Base-by-base conservation (phyloP, 2,113 vertebrate genomes). In the Glareola pratincola region DNA sequence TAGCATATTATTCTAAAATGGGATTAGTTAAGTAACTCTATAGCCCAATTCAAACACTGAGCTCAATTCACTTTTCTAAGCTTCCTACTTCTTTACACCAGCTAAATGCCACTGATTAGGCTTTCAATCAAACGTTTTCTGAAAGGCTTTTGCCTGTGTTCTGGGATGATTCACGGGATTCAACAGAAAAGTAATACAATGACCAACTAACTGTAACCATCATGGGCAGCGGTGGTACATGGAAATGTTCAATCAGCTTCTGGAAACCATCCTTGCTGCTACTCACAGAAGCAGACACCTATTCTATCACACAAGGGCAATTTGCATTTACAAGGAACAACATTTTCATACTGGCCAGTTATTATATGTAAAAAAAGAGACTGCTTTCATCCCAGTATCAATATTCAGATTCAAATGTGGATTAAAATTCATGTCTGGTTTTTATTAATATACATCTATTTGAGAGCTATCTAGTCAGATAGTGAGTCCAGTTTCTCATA, bases 1-100 rank as follows among this genome's bases (percentile, higher is more conserved):
- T 86, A 85, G 87, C 4, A 2, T 54, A 92, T 80, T 83, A 93
- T 73, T 94, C 63, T 80, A 69, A 93, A 95, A 90, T 77, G 60
- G 67, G 85, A 95, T 93, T 95, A 91, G 84, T 93, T 96, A 85
- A 96, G 88, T 92, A 96, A 94, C 59, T 63, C 71, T 68, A 37
- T 5, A 85, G 56, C 24, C 71, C 78, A 88, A 27, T 43, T 90
- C 57, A 93, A 94, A 92, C 3, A 43, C 48, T 50, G 56, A 89
- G 24, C 32, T 36, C 29, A 79, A 8, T 56, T 80, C 54, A 83
- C 34, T 88, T 81, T 56, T 88, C 68, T 92, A 76, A 56, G 45
- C 43, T 88, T 77, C 68, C 24, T 30, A 41, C 41, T 80, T 68
- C 60, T 29, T 15, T 64, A 41, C 9, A 81, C 9, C 22, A 81